Conservation (phyloP, 2,113 vertebrate species). For the Chaenocephalus aceratus region DNA sequence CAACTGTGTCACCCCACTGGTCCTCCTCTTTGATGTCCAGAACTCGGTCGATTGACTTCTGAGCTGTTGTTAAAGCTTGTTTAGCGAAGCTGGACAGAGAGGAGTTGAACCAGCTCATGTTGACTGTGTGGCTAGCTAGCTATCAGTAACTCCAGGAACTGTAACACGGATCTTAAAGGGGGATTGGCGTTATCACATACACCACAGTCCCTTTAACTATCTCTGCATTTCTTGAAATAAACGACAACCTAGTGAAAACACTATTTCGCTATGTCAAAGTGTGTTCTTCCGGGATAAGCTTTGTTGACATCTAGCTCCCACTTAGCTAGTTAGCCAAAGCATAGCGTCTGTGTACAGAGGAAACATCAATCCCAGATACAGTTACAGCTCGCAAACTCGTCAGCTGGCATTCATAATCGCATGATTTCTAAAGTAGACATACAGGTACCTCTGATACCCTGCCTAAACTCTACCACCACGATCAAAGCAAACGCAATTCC, state of each 20-base stretch:
- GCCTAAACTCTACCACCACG: not conserved
- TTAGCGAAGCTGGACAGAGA: conserved; percentile 97
- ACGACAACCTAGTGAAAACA: not conserved
- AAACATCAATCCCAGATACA: conserved; percentile 9
- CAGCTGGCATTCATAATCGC: conserved; percentile 9
- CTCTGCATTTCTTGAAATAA: conserved; percentile 1
- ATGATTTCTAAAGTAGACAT: not conserved
- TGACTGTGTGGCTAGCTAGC: conserved; percentile 19
- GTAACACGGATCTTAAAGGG: not conserved
- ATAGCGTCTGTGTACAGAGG: conserved; percentile 18
- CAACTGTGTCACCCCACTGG: conserved; percentile 88
- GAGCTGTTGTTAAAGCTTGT: conserved; percentile 96
- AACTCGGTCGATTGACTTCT: conserved; percentile 98
- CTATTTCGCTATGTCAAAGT: not conserved
- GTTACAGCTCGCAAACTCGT: conserved; percentile 31
- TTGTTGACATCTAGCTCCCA: conserved; percentile 1
- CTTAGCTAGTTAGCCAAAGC: conserved; percentile 40
- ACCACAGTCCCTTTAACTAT: not conserved
- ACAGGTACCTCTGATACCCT: not conserved
- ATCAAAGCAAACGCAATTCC: not conserved
- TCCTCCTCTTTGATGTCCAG: conserved; percentile 97
- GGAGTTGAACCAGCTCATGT: conserved; percentile 99
- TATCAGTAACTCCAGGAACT: conserved; percentile 11
- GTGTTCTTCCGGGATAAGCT: not conserved
- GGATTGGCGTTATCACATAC: conserved; percentile 2